Percentiles rank a stretch among this genome's conserved stretches.
These are phyloP conservation scores for Lepilemur ruficaudatus DNA, from an alignment of 2,797 vertebrate species.

Conservation along the genomic window DNA sequence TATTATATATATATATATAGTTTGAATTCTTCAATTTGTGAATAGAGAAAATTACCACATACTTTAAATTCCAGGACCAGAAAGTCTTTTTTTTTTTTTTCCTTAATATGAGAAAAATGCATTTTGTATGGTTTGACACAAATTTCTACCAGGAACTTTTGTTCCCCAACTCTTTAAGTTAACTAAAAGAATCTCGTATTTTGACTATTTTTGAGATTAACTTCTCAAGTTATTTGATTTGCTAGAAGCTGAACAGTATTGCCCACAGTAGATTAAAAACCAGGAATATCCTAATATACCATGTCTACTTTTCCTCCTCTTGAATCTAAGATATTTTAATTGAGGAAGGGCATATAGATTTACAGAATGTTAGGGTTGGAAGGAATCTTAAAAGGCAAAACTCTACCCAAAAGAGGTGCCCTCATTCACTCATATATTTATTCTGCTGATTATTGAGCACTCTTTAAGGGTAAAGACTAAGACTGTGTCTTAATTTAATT, in stretches of 20 bases:
- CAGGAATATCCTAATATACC: not conserved
- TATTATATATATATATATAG: not conserved
- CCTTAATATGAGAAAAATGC: not conserved
- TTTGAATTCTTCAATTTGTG: not conserved
- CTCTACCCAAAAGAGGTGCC: not conserved
- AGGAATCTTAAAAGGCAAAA: not conserved
- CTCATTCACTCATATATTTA: not conserved
- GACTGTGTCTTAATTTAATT: constrained; percentile 7
- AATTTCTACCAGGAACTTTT: not conserved
- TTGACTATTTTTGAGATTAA: not conserved
- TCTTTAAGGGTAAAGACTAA: not conserved
- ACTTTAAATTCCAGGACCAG: not conserved
- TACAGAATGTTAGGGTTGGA: not conserved
- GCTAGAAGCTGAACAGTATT: not conserved
- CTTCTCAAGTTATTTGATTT: not conserved
- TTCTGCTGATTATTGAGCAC: not conserved
- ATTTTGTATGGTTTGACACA: not conserved
- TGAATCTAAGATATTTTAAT: not conserved
- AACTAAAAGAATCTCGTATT: not conserved
- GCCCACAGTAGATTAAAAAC: not conserved
- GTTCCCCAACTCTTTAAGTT: not conserved
- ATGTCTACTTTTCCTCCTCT: not conserved
- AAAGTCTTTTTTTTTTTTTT: not conserved
- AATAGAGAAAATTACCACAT: not conserved
- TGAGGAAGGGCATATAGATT: not conserved